Conservation (phyloP, 2,888 invertebrate species). For the Hymenopus coronatus region DNA sequence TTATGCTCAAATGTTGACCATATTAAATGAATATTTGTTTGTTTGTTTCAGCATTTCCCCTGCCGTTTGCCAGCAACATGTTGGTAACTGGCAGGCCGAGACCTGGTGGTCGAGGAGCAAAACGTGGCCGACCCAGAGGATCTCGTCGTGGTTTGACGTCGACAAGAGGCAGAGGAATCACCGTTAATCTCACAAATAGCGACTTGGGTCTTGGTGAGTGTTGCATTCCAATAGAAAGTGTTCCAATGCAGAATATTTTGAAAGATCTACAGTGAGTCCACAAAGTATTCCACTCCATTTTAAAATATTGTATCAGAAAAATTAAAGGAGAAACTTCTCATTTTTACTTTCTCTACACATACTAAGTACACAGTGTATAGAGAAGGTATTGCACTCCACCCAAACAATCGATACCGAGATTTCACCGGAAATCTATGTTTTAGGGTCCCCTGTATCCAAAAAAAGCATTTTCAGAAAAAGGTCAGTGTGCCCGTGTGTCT, state of each 20-base stretch:
- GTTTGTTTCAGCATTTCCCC: conserved; percentile 27
- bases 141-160: conserved; percentile 57
- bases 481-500: no score
- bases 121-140: conserved; percentile 73
- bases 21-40: neutral
- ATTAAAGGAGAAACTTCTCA: no score
- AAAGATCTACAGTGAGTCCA: no score
- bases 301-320: no score
- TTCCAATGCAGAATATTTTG: neutral
- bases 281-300: no score
- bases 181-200: conserved; percentile 31
- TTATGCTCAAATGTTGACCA: neutral
- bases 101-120: conserved; percentile 52
- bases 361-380: no score
- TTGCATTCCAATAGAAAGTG: neutral
- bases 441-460: no score
- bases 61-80: conserved; percentile 32
- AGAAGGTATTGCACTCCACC: no score
- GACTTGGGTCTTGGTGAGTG: conserved; percentile 33
- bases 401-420: no score
- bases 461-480: no score
- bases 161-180: conserved; percentile 23
- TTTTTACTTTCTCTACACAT: no score
- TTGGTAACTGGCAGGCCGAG: conserved; percentile 39
- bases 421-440: no score